Evolutionary conservation across 2,113 vertebrate genomes (phyloP).

Genomic region (Cottus gobio): DNA sequence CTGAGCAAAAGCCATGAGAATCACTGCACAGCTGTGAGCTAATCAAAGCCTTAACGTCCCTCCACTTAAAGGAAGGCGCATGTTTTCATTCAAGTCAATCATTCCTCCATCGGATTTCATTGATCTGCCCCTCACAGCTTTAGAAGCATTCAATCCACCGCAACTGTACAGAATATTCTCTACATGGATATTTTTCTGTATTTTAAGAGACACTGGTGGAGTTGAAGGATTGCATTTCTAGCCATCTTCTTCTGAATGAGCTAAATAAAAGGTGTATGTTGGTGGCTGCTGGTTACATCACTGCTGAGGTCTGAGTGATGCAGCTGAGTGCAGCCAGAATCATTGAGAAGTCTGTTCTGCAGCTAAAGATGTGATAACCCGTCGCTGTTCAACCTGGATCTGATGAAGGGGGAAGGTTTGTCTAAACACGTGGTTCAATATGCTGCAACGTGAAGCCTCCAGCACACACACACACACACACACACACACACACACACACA

Average conservation of each 20-base stretch:
- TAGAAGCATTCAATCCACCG: neutral
- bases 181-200: neutral
- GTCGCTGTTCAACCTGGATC: neutral
- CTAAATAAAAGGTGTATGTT: neutral
- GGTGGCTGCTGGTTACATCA: constrained; percentile 8
- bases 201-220: neutral
- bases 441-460: neutral
- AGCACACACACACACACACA: neutral
- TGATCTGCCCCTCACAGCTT: neutral
- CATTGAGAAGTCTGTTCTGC: neutral
- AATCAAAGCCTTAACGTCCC: neutral
- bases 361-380: neutral
- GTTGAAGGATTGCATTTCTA: neutral
- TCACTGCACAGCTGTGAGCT: neutral
- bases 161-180: neutral
- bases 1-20: neutral
- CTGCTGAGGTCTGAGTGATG: neutral
- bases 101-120: neutral
- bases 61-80: neutral
- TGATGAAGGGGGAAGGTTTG: neutral
- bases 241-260: neutral
- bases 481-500: neutral
- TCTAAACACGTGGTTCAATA: neutral
- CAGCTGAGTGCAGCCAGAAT: neutral
- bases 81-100: constrained; percentile 1